Base-by-base conservation (phyloP, 2,888 invertebrate genomes). In the Andrena flavipes region DNA sequence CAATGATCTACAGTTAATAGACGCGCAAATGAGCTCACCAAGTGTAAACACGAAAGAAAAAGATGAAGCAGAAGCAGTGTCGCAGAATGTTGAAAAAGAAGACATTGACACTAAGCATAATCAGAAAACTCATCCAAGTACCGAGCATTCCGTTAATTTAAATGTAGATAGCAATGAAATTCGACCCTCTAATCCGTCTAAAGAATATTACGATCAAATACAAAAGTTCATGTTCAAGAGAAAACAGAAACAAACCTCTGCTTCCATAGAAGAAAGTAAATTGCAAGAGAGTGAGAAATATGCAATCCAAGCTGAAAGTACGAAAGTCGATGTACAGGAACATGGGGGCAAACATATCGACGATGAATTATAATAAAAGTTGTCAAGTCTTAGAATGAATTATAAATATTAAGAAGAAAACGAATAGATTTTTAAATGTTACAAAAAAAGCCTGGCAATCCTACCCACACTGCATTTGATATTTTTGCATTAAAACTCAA, bases 361-460 rank as follows among this genome's bases (percentile, higher is more conserved):
- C 60, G 91, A 92, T 80, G 91, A 92, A 80, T 90, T 92, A 85
- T 92, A 92, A 91, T 86, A 82, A 86, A 80, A 64, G 79, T 33
- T 75, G 82, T 80, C 73, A 67, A 68, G 51, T 80, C 81, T 75
- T 87, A 88, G 84, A n/a, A 71, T 73, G 16, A 81, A 87, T 84
- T 79, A 76, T 75, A 82, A 83, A 76, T 74, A 78, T 90, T 80
- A 62, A 70, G 68, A 68, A 72, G 20, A 65, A 69, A 68, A 23
- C 68, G 20, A 78, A 80, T 68, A 72, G 63, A 87, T 72, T 80
- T 80, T n/a, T 72, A 75, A 63, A 59, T 62, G 56, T 64, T 70
- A 72, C 49, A 65, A 56, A 42, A 56, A 42, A 23, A 82, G 60
- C 60, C 70, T 88, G 84, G 64, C 42, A 74, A 81, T 75, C 63